A percentile compares a stretch with the other conserved stretches of the same genome.
These are phyloP conservation scores for Blennius ocellaris DNA, from an alignment of 2,113 vertebrate species.

Conservation along the genomic window DNA sequence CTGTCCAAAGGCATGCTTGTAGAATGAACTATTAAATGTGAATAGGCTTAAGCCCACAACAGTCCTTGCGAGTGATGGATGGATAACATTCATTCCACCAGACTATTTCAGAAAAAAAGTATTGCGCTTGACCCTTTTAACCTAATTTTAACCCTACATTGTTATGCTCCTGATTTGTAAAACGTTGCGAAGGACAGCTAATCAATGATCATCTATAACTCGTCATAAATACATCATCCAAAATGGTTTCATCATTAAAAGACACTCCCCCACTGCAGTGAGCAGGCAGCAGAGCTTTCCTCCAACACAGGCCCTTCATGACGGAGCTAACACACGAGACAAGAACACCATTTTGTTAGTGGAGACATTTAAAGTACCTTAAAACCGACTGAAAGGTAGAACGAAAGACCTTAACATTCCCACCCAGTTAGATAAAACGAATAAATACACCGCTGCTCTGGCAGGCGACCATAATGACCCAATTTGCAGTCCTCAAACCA, in stretches of 20 bases:
- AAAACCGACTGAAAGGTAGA: constrained; percentile 32
- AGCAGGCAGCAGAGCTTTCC: constrained; percentile 12
- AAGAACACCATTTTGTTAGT: constrained; percentile 35
- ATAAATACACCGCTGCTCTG: constrained; percentile 42
- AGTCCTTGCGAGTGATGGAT: too few species aligned
- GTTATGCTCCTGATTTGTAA: background rate
- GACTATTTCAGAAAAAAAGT: background rate
- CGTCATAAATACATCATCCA: constrained; percentile 21
- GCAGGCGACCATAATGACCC: constrained; percentile 63
- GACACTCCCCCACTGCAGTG: constrained; percentile 9
- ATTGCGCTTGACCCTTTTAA: background rate
- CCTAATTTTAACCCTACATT: background rate
- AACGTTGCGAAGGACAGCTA: background rate
- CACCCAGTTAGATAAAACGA: constrained; percentile 50
- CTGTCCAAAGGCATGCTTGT: too few species aligned
- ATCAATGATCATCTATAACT: constrained; percentile 23
- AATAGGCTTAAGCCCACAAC: background rate
- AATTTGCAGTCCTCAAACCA: constrained; percentile 60
- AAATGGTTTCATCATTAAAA: constrained; percentile 19
- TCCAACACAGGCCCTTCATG: constrained; percentile 24
- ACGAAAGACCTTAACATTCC: constrained; percentile 47
- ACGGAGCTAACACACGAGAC: constrained; percentile 25
- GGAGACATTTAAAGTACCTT: constrained; percentile 46
- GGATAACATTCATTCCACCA: background rate
- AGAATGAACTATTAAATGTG: too few species aligned